These are phyloP conservation scores for Diaperis boleti DNA, from an alignment of 2,888 invertebrate species.

Conservation along the genomic window DNA sequence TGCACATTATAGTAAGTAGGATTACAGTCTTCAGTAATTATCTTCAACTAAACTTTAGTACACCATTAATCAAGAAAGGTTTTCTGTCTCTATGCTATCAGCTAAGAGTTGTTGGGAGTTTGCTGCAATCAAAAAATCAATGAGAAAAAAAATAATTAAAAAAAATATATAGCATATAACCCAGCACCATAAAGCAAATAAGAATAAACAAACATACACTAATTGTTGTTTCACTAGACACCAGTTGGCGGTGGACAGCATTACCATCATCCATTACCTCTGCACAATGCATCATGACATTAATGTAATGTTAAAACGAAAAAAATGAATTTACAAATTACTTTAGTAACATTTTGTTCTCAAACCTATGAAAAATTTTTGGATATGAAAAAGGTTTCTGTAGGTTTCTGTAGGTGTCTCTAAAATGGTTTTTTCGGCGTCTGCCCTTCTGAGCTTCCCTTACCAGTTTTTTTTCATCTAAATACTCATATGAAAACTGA, in stretches of 20 bases:
- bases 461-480: too few relatives aligned
- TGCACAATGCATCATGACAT: constrained; percentile 22
- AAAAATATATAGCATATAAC: neutral
- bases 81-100: constrained; percentile 46
- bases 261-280: constrained; percentile 23
- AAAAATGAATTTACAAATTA: neutral
- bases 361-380: too few relatives aligned
- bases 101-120: constrained; percentile 51
- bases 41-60: constrained; percentile 33
- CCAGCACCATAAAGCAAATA: constrained; percentile 12
- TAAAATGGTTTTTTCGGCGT: too few relatives aligned
- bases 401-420: too few relatives aligned
- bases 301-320: neutral
- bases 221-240: constrained; percentile 11
- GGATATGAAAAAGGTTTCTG: too few relatives aligned
- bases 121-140: constrained; percentile 48
- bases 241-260: constrained; percentile 12
- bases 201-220: constrained; percentile 45
- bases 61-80: constrained; percentile 49
- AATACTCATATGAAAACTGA: too few relatives aligned
- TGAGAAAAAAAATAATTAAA: constrained; percentile 8
- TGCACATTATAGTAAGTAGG: neutral
- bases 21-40: neutral
- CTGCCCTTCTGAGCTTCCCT: too few relatives aligned
- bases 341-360: too few relatives aligned